Evolutionary conservation across 2,113 vertebrate genomes (phyloP).

Genomic region (Stigmatopora nigra): DNA sequence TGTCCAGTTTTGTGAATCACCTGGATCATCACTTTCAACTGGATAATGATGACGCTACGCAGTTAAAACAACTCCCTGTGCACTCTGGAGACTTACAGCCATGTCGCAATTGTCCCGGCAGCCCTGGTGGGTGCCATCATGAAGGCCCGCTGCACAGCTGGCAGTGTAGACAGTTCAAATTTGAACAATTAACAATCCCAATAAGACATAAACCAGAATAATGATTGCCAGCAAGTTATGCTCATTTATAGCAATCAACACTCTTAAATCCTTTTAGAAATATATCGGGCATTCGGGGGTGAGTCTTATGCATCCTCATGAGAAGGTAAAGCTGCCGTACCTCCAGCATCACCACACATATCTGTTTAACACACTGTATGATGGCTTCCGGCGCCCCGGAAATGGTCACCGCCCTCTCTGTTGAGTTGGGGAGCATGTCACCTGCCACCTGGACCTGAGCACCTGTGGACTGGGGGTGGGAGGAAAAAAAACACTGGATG

Average conservation of each 20-base stretch:
- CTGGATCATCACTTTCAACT: constrained; percentile 61
- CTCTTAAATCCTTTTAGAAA: not conserved
- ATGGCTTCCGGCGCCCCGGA: constrained; percentile 95
- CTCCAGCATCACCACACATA: constrained; percentile 99
- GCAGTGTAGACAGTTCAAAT: constrained; percentile 55
- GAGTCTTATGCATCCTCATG: not conserved
- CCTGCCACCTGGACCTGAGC: constrained; percentile 97
- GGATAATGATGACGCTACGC: constrained; percentile 55
- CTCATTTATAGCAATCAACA: not conserved
- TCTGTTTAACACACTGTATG: constrained; percentile 99
- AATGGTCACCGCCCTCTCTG: constrained; percentile 95
- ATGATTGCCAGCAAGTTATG: not conserved
- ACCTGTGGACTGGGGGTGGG: constrained; percentile 82
- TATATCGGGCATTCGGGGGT: too few relatives aligned
- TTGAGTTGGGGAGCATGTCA: constrained; percentile 98
- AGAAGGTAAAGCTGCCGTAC: constrained; percentile 67
- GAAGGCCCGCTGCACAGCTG: constrained; percentile 53
- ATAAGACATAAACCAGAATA: constrained; percentile 27
- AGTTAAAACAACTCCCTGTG: constrained; percentile 4
- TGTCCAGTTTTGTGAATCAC: constrained; percentile 43
- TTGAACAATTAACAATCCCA: constrained; percentile 43
- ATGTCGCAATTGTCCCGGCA: constrained; percentile 50
- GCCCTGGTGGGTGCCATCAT: constrained; percentile 51
- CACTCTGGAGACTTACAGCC: constrained; percentile 56
- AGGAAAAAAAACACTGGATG: not conserved